phyloP scores from a whole-genome alignment of 1,140 invertebrate species.

The Ceratitis capitata region DNA sequence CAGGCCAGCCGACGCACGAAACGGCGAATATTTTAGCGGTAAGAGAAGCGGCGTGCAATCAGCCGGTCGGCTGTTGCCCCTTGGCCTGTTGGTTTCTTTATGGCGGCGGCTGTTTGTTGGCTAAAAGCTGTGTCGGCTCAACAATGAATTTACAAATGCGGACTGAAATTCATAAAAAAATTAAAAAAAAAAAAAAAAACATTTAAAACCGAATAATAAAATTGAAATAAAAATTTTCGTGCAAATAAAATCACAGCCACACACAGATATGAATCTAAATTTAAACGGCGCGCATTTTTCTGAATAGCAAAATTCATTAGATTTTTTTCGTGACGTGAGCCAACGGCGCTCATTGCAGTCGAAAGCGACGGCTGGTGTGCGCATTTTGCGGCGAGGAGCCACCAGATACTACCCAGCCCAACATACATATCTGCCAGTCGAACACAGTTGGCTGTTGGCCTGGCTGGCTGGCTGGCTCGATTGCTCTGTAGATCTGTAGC shows the following conservation, averaged over 20 bases:
- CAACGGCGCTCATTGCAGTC: background rate
- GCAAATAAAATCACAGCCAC: constrained; percentile 23
- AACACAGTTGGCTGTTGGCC: background rate
- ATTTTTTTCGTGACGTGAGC: background rate
- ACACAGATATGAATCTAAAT: constrained; percentile 37
- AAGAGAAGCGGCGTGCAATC: too few relatives aligned
- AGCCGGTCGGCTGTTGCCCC: background rate
- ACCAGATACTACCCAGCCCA: background rate
- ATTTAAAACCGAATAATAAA: too few relatives aligned
- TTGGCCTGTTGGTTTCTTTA: background rate
- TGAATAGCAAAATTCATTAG: constrained; percentile 23
- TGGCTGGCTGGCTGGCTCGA: background rate
- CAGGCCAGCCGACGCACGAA: background rate
- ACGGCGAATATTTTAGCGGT: background rate
- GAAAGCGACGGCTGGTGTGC: background rate
- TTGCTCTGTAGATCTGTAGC: background rate
- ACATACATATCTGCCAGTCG: background rate
- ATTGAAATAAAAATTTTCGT: background rate
- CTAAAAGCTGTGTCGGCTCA: background rate
- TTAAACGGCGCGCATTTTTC: constrained; percentile 17
- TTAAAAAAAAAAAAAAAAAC: too few relatives aligned
- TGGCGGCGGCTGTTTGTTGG: background rate
- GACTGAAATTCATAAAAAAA: too few relatives aligned
- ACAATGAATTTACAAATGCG: constrained; percentile 15
- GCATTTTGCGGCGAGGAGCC: background rate